Percentiles rank a stretch among this genome's conserved stretches.
Evolutionary conservation across 2,797 vertebrate genomes (phyloP).

Genomic region (Crypturellus tataupa): DNA sequence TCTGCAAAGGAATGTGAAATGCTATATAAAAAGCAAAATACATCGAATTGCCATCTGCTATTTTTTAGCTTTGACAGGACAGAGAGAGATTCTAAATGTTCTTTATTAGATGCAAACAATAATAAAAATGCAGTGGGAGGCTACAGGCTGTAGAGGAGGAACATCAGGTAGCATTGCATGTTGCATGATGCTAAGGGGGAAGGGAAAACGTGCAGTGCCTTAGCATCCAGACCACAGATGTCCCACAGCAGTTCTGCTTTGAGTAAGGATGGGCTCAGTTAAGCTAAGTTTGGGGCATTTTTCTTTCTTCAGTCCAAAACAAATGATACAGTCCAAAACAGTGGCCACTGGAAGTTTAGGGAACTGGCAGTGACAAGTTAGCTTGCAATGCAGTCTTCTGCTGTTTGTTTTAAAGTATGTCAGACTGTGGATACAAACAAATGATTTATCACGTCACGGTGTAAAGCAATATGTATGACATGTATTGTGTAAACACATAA

Average conservation of each 20-base stretch:
- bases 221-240: not conserved
- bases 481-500: not conserved
- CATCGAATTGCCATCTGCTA: not conserved
- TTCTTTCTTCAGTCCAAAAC: not conserved
- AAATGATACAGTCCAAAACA: not conserved
- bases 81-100: not conserved
- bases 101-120: not conserved
- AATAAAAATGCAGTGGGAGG: not conserved
- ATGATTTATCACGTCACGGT: not conserved
- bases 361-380: not conserved
- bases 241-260: not conserved
- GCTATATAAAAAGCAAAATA: not conserved
- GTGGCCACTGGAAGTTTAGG: not conserved
- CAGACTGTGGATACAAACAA: not conserved
- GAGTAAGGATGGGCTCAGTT: not conserved
- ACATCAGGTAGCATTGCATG: not conserved
- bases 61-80: not conserved
- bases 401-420: not conserved
- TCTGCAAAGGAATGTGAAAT: not conserved
- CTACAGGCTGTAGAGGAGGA: not conserved
- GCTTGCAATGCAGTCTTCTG: not conserved
- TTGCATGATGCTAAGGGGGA: not conserved
- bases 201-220: not conserved
- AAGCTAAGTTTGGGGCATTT: rapidly evolving
- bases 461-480: not conserved